Conservation (phyloP, 2,113 vertebrate species). For the Taxidea taxus region DNA sequence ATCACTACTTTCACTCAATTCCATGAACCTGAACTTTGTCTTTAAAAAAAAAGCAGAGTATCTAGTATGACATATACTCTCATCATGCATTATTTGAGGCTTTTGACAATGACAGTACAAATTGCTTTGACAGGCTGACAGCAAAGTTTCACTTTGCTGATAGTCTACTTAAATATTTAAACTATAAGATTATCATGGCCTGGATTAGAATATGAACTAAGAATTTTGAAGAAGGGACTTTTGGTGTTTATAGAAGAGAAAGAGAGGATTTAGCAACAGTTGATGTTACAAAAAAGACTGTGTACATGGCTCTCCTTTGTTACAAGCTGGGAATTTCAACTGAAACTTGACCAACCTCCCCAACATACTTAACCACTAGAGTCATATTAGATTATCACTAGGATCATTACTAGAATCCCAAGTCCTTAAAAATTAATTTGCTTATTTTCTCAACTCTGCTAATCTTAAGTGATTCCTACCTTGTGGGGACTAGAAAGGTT, state of each 20-base stretch:
- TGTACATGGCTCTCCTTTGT: background rate
- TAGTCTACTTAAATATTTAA: constrained; percentile 54
- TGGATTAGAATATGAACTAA: constrained; percentile 15
- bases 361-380: background rate
- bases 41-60: background rate
- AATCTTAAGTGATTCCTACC: background rate
- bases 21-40: background rate
- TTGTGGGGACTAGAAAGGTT: background rate
- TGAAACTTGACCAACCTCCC: background rate
- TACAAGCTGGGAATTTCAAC: background rate
- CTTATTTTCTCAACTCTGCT: background rate
- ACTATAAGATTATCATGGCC: background rate
- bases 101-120: constrained; percentile 32
- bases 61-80: background rate
- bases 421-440: background rate
- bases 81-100: background rate
- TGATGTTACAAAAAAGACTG: background rate
- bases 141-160: background rate
- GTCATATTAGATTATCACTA: background rate
- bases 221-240: background rate
- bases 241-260: background rate
- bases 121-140: constrained; percentile 36
- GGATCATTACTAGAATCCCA: background rate
- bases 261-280: background rate
- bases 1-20: background rate